Conservation (phyloP, 2,797 vertebrate species). For the Oophaga sylvatica region DNA sequence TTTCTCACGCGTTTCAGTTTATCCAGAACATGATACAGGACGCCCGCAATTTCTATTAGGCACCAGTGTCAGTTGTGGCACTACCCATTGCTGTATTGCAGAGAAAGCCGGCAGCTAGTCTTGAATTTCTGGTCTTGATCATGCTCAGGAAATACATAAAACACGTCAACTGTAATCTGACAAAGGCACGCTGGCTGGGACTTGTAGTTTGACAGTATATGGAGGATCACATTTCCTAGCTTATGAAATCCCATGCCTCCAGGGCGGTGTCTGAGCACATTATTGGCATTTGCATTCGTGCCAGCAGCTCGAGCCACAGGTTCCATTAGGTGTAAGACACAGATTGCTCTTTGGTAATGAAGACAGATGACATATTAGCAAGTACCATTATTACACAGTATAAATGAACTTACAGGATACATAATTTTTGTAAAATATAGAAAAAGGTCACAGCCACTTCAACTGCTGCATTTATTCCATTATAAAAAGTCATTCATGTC, state of each 20-base stretch:
- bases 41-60: neutral
- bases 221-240: neutral
- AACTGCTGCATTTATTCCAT: constrained; percentile 40
- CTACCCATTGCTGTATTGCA: constrained; percentile 12
- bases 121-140: neutral
- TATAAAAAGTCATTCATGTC: constrained; percentile 33
- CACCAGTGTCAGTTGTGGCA: constrained; percentile 14
- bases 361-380: constrained; percentile 24
- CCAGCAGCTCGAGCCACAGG: neutral
- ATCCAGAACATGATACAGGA: neutral
- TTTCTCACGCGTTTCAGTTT: neutral
- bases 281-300: neutral
- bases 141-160: neutral
- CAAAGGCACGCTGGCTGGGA: neutral
- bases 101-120: neutral
- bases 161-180: neutral
- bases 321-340: neutral
- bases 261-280: neutral
- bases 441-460: constrained; percentile 39
- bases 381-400: constrained; percentile 54
- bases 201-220: neutral
- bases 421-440: constrained; percentile 48
- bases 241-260: neutral
- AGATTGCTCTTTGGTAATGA: constrained; percentile 55
- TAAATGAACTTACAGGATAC: constrained; percentile 53